Conservation (phyloP, 2,113 vertebrate genomes). For the Perca schrenkii region DNA sequence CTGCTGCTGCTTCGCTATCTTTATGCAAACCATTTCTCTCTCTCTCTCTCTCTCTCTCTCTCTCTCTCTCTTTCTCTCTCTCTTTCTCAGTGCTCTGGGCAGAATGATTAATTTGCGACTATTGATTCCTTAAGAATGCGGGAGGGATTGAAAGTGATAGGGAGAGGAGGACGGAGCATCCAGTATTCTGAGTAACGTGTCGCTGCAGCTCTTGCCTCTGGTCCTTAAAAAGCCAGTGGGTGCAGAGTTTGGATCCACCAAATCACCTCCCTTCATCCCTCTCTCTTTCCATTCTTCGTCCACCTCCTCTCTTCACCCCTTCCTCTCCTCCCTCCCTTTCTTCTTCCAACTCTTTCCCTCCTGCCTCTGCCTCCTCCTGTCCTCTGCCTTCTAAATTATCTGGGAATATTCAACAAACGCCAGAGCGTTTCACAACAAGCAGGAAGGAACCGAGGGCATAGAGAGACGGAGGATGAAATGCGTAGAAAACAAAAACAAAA, state of each 20-base stretch:
- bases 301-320: not conserved
- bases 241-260: constrained; percentile 71
- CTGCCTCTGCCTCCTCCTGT: not conserved
- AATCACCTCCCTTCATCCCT: constrained; percentile 48
- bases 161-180: constrained; percentile 67
- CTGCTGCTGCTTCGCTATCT: constrained; percentile 52
- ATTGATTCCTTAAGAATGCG: constrained; percentile 80
- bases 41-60: constrained; percentile 9
- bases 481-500: constrained; percentile 63
- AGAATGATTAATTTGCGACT: constrained; percentile 81
- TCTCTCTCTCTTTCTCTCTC: constrained; percentile 26
- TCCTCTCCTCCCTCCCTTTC: not conserved
- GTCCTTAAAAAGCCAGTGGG: constrained; percentile 70
- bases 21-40: constrained; percentile 60
- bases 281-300: not conserved
- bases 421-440: constrained; percentile 8
- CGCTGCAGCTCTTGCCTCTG: constrained; percentile 78
- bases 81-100: constrained; percentile 64
- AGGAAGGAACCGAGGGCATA: constrained; percentile 58
- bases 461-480: constrained; percentile 21
- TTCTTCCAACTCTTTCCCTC: not conserved
- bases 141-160: constrained; percentile 71
- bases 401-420: constrained; percentile 62
- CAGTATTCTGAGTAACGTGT: constrained; percentile 81
- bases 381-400: constrained; percentile 35